A percentile compares a stretch with the other conserved stretches of the same genome.
Evolutionary conservation across 1,140 invertebrate genomes (phyloP).

Genomic region (Diabrotica virgifera): DNA sequence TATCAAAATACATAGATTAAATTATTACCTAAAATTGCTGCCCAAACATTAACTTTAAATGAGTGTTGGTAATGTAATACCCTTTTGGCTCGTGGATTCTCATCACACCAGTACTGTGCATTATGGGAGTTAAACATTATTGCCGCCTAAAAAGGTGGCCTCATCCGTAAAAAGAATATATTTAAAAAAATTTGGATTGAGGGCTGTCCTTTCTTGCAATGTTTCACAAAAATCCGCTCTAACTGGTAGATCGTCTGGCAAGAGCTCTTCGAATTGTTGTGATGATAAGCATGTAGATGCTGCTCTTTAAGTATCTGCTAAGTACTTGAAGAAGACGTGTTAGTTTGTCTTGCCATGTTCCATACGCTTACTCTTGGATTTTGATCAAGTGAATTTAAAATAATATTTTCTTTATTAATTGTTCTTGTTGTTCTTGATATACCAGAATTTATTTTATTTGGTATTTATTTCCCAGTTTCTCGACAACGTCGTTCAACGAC

Average conservation of each 20-base stretch:
- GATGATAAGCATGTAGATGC: neutral
- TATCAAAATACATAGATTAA: neutral
- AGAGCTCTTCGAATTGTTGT: conserved; percentile 1
- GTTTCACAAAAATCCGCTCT: too few species aligned
- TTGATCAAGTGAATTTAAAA: neutral
- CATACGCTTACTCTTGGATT: neutral
- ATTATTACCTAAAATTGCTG: too few species aligned
- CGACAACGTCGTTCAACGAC: too few species aligned
- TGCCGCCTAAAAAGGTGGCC: neutral
- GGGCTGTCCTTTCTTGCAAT: too few species aligned
- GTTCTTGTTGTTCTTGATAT: neutral
- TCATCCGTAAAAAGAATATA: neutral
- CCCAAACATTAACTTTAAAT: neutral
- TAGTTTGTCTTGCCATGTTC: neutral
- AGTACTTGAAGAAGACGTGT: neutral
- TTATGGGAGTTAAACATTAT: neutral
- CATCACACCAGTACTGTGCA: neutral
- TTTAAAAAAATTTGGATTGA: neutral
- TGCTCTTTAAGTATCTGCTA: neutral
- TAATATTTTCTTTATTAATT: neutral
- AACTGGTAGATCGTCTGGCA: neutral
- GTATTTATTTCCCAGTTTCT: too few species aligned
- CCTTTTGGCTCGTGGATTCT: neutral
- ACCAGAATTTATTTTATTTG: too few species aligned
- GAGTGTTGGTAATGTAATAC: neutral